Evolutionary conservation across 2,888 invertebrate genomes (phyloP), one percentile per base, ranked within the genome.

Genomic region (Limnephilus lunatus): DNA sequence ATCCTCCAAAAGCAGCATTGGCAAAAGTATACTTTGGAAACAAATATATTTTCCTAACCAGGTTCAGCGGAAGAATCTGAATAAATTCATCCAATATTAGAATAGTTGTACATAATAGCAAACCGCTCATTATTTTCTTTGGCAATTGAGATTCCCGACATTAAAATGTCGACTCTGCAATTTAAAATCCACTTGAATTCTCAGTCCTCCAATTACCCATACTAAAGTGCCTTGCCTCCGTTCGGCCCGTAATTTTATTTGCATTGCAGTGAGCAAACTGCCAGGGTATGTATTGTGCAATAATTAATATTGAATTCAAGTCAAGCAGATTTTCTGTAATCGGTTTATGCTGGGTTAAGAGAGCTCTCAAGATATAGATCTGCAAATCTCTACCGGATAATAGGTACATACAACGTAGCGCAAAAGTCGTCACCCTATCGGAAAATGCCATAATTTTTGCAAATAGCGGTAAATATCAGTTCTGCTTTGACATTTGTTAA

Each of bases 81-180:
- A 68, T 68, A n/a, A 68, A 68, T n/a, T 68, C 68, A 25, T 68
- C n/a, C 9, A 25, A 68, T 53, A 68, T 68, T 25, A 68, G 68
- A 68, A 68, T 68, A 68, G 68, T 68, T 68, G 68, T 68, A 68
- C 25, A 35, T 35, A 32, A 15, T 11, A 14, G 83, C 11, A 83
- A 83, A 25, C 35, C 83, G 83, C 25, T 83, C 35, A 32, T 83
- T 83, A 83, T 83, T 31, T 35, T 35, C 32, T 32, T 68, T 35
- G 35, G 83, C 83, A 25, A 83, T 83, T 32, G 83, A 83, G 35
- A 25, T 83, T 32, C 3, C 25, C 35, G 32, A 83, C 35, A 39
- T 32, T 35, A 83, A 83, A 83, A 83, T 35, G 83, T 83, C 83
- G 35, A 83, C 35, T 83, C 35, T 83, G 83, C 35, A 83, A 83